Base-by-base conservation (phyloP, 2,888 invertebrate species). In the Morpho achilles region DNA sequence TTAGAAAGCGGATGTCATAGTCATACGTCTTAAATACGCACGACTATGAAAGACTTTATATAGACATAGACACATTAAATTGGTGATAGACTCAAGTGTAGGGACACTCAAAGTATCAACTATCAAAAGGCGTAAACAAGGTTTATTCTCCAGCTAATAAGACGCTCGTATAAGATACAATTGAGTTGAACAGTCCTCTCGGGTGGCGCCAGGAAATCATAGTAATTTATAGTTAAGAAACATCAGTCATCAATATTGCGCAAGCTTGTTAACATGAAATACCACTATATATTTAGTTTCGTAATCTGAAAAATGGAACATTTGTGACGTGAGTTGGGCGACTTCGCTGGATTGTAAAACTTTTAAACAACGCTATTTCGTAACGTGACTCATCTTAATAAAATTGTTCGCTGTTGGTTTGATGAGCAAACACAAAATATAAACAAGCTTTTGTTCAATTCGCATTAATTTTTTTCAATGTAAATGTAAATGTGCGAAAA, bases 141-240 rank as follows among this genome's bases (percentile, higher is more conserved):
- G 45, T 52, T 32, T 45, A 54, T 46, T 40, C 54, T 56, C n/a
- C 45, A 16, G 32, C 53, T 55, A 58, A 60, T 55, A 51, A 55
- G 58, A 55, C 46, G 48, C 48, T 48, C 44, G 49, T 55, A 51
- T 57, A 56, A 58, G 56, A 57, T 53, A 32, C 53, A 58, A 60
- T 60, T 51, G 58, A 53, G 56, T 53, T 39, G 42, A 59, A 46
- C 45, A 42, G 32, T 50, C 43, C 42, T 53, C 46, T 54, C 50
- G 49, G 32, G 22, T 52, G 56, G 58, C 63, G 60, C 60, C 58
- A 56, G 60, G 51, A 56, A 63, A 52, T 59, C 60, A 56, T 42
- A 60, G 54, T 51, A 58, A 58, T 60, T 51, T 58, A 60, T 60
- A 49, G 43, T 43, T 50, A 41, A 50, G 52, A 53, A 48, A 58